phyloP scores from a whole-genome alignment of 2,113 vertebrate species.

The Corythoichthys intestinalis region DNA sequence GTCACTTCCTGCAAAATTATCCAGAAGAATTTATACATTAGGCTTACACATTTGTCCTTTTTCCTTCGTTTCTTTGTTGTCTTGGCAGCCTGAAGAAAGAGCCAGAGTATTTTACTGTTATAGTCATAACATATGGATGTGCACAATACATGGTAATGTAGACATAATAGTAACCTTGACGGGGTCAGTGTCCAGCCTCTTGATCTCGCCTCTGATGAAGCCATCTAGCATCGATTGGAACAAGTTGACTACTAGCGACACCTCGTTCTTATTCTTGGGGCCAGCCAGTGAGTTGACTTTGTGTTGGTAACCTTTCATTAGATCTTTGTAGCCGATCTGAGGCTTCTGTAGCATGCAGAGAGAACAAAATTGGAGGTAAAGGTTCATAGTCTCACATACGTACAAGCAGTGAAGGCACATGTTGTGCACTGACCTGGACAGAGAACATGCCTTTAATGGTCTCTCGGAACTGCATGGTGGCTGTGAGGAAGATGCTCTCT shows the following conservation, averaged over 20 bases:
- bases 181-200: slow-evolving; percentile 77
- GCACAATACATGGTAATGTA: background rate
- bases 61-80: slow-evolving; percentile 82
- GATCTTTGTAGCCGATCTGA: slow-evolving; percentile 84
- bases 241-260: slow-evolving; percentile 88
- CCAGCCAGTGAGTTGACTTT: slow-evolving; percentile 79
- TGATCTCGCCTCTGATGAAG: slow-evolving; percentile 81
- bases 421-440: slow-evolving; percentile 75
- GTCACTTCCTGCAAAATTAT: background rate
- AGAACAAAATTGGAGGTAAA: background rate
- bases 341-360: slow-evolving; percentile 74
- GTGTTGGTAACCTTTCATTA: slow-evolving; percentile 87
- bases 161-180: slow-evolving; percentile 68
- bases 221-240: slow-evolving; percentile 93
- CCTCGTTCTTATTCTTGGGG: slow-evolving; percentile 74
- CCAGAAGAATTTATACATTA: background rate
- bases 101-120: background rate
- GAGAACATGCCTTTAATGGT: slow-evolving; percentile 94
- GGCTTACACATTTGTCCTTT: slow-evolving; percentile 82
- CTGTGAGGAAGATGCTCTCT: slow-evolving; percentile 83
- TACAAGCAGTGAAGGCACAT: background rate
- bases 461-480: slow-evolving; percentile 86
- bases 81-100: slow-evolving; percentile 73
- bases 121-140: background rate
- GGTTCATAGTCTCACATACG: background rate